Conservation (phyloP, 2,113 vertebrate genomes). For the Echinops telfairi region DNA sequence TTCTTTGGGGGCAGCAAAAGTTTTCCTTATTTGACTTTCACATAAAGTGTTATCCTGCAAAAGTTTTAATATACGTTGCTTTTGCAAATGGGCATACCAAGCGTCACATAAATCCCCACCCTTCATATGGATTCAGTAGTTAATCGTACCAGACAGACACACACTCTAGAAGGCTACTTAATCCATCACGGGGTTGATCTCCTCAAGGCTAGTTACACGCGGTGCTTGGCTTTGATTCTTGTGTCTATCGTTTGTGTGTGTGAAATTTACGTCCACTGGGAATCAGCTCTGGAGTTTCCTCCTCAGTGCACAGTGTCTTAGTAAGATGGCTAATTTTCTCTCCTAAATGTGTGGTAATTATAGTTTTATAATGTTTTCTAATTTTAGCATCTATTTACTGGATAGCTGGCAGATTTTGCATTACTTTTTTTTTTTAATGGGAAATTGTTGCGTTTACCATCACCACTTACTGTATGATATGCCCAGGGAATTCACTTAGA, state of each 20-base stretch:
- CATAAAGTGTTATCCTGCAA: background rate
- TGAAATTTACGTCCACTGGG: constrained; percentile 1
- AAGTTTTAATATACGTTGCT: constrained; percentile 63
- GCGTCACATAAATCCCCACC: constrained; percentile 43
- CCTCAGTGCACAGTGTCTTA: background rate
- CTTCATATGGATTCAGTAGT: constrained; percentile 11
- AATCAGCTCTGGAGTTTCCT: constrained; percentile 49
- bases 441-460: background rate
- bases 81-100: constrained; percentile 32
- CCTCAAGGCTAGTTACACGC: constrained; percentile 57
- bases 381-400: constrained; percentile 4
- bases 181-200: constrained; percentile 66
- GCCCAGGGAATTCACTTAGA: background rate
- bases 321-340: constrained; percentile 11
- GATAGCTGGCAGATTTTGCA: background rate
- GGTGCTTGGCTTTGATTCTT: background rate
- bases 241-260: background rate
- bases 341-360: background rate
- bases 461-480: background rate
- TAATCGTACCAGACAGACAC: constrained; percentile 57
- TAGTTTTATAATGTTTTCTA: constrained; percentile 10
- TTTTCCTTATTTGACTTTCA: constrained; percentile 61
- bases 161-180: background rate
- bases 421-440: background rate
- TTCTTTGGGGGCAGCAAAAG: background rate